Base-by-base conservation (phyloP, 2,888 invertebrate species). In the Microchrysa polita region DNA sequence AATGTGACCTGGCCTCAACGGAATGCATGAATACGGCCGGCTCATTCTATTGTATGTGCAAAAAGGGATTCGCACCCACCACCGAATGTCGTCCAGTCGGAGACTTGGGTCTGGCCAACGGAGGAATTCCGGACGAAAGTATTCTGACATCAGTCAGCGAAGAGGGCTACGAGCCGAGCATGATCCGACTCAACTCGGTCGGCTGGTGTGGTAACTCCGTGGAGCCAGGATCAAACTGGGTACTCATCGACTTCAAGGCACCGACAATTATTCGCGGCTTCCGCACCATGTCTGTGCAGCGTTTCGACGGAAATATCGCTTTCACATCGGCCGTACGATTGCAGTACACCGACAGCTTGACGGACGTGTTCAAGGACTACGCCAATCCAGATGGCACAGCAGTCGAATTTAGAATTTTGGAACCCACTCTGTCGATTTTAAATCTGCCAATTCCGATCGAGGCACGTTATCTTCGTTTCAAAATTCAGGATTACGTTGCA, bases 371-470 rank as follows among this genome's bases (percentile, higher is more conserved):
- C 83, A 93, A 92, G 84, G 96, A 96, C 80, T 96, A 96, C 82
- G 92, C 94, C 1, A 96, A 96, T 82, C 94, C 95, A 2, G 95
- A 96, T 81, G 96, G 96, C 23, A 94, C 95, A 1, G 94, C 95
- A 10, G 95, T 96, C 0, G 96, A 96, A 82, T 97, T 97, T 82
- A 88, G 96, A 76, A 94, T 96, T 77, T 84, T 95, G 55, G 95
- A 95, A 80, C 94, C 96, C 0, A 95, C 94, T 71, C 86, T 96
- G n/a, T 96, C 96, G 0, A 94, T 96, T 40, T 85, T 96, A 7
- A 96, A 96, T 82, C 86, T 97, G 12, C 96, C 96, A 0, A 90
- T 94, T 81, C 95, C 96, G 0, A 94, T 97, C 77, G 96, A 97
- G 86, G 93, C 96, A 0, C 92, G 95, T 78, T 96, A 91, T 79